A percentile compares a stretch with the other conserved stretches of the same genome.
Conservation (phyloP, 30 jellyfish, hydroid and myxozoan species). For the Chironex yamaguchii region DNA sequence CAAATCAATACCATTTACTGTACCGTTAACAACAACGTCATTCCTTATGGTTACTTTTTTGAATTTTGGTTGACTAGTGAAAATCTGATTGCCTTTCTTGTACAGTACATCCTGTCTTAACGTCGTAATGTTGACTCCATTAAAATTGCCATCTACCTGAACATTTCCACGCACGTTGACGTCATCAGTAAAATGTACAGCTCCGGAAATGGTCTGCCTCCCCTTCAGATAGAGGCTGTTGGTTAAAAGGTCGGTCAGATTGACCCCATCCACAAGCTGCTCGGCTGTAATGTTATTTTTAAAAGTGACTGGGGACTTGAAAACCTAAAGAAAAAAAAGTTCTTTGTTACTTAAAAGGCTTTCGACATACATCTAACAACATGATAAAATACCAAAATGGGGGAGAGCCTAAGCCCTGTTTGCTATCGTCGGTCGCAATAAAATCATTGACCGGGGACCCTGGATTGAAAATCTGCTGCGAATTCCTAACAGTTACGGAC, state of each 20-base stretch:
- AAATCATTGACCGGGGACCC: too few species aligned
- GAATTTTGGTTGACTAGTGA: constrained; percentile 35
- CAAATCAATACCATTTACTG: constrained; percentile 74
- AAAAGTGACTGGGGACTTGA: constrained; percentile 28
- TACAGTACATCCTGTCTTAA: constrained; percentile 56
- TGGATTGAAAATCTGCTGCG: too few species aligned
- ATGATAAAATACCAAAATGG: too few species aligned
- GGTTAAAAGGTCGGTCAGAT: constrained; percentile 54
- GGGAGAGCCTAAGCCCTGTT: too few species aligned
- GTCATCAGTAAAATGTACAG: constrained; percentile 27
- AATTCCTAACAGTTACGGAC: too few species aligned
- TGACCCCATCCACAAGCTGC: constrained; percentile 87
- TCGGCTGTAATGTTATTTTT: constrained; percentile 28
- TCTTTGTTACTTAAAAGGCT: too few species aligned
- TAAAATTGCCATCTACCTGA: constrained; percentile 61
- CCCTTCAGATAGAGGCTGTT: constrained; percentile 40
- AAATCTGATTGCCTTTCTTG: constrained; percentile 46
- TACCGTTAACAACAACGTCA: constrained; percentile 48
- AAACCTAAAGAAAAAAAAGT: neutral
- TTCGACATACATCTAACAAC: neutral
- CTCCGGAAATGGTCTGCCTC: constrained; percentile 21
- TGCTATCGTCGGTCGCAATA: too few species aligned
- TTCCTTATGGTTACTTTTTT: constrained; percentile 28
- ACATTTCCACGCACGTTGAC: constrained; percentile 31
- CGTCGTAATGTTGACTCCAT: constrained; percentile 41